phyloP scores from a whole-genome alignment of 2,113 vertebrate genomes.

The Rhipidura dahli region DNA sequence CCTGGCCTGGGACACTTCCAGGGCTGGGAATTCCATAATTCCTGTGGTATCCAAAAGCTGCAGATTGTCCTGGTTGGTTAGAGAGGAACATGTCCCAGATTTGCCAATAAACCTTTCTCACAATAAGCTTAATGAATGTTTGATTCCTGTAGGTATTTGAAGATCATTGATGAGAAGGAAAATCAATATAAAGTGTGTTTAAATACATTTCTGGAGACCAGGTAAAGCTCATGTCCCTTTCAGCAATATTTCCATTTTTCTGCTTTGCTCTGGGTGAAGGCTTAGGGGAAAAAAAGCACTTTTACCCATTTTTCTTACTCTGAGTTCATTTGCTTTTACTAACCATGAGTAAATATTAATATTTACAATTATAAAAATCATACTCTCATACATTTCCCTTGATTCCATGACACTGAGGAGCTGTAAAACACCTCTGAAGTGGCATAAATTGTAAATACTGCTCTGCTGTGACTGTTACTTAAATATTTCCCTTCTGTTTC shows the following conservation, averaged over 20 bases:
- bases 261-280: background rate
- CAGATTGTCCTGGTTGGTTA: background rate
- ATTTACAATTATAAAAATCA: background rate
- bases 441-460: background rate
- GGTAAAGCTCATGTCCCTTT: constrained; percentile 62
- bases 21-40: background rate
- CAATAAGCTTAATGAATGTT: background rate
- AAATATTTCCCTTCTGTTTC: background rate
- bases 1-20: background rate
- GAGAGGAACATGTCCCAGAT: background rate
- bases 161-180: constrained; percentile 69
- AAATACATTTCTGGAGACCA: constrained; percentile 70
- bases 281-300: background rate
- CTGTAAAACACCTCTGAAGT: background rate
- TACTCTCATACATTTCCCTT: background rate
- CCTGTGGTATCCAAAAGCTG: background rate
- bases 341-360: background rate
- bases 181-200: constrained; percentile 62
- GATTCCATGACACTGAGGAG: background rate
- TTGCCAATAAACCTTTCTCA: background rate
- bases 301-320: background rate
- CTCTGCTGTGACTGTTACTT: background rate
- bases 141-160: constrained; percentile 66
- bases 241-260: background rate
- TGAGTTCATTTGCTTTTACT: background rate